Percentiles rank a stretch among this genome's conserved stretches.
Evolutionary conservation across 1,140 invertebrate species (phyloP).

Genomic region (Drosophila obscura): DNA sequence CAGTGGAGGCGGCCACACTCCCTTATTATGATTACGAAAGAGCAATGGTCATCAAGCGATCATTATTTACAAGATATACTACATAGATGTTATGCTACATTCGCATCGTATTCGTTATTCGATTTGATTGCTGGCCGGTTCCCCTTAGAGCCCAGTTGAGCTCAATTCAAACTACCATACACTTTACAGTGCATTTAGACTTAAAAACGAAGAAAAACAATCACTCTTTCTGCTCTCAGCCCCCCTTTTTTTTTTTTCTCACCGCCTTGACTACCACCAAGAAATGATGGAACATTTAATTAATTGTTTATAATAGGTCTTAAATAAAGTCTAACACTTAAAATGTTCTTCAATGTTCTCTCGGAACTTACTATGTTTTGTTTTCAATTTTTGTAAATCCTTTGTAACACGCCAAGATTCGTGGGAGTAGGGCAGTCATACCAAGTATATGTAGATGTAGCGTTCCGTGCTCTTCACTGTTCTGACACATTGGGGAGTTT

Average conservation of each 20-base stretch:
- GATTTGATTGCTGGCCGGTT: conserved; percentile 1
- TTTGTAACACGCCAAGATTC: too few relatives aligned
- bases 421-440: too few relatives aligned
- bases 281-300: conserved; percentile 23
- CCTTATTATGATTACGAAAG: not conserved
- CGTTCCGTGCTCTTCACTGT: too few relatives aligned
- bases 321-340: conserved; percentile 34
- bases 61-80: conserved; percentile 11
- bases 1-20: not conserved
- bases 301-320: conserved; percentile 36
- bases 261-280: conserved; percentile 15
- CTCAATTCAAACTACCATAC: conserved; percentile 7
- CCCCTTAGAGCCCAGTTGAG: not conserved
- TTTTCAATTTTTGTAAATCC: too few relatives aligned
- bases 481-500: too few relatives aligned
- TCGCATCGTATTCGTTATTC: conserved; percentile 42
- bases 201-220: conserved; percentile 9
- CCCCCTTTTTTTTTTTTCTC: conserved; percentile 8
- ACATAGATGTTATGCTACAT: conserved; percentile 38
- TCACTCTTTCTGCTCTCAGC: not conserved
- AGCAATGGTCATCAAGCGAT: not conserved
- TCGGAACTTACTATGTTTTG: too few relatives aligned
- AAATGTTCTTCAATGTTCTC: not conserved
- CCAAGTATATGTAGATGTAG: too few relatives aligned
- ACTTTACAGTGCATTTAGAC: conserved; percentile 42